Evolutionary conservation across 1,140 invertebrate species (phyloP).

Genomic region (Lucilia cuprina): DNA sequence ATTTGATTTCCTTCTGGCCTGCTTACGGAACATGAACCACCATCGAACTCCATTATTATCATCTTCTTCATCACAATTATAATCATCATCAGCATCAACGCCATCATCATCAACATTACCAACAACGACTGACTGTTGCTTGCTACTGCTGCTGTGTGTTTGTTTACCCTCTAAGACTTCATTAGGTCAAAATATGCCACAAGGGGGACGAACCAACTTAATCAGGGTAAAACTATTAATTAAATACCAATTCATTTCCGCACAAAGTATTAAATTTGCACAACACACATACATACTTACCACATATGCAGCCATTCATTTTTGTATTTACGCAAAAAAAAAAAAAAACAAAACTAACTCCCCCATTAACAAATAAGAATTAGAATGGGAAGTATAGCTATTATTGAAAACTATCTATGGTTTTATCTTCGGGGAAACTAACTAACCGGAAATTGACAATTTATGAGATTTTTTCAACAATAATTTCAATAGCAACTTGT

Average conservation of each 20-base stretch:
- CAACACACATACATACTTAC: not conserved
- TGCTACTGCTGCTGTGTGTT: not conserved
- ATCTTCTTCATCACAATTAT: slow-evolving; percentile 16
- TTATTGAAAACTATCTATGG: not conserved
- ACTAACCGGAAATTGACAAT: too few relatives aligned
- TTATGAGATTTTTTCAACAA: too few relatives aligned
- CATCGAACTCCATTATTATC: slow-evolving; percentile 42
- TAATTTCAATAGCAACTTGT: too few relatives aligned
- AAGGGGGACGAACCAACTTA: slow-evolving; percentile 51
- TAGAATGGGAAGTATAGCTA: slow-evolving; percentile 1
- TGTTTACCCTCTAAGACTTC: slow-evolving; percentile 46
- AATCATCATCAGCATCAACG: slow-evolving; percentile 17
- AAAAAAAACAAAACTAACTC: not conserved
- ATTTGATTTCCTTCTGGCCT: slow-evolving; percentile 57
- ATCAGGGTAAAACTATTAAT: slow-evolving; percentile 63
- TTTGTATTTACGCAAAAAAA: not conserved
- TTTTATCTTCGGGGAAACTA: not conserved
- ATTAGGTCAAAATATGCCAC: slow-evolving; percentile 57
- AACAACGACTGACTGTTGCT: slow-evolving; percentile 19
- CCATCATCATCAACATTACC: not conserved
- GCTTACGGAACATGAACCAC: slow-evolving; percentile 46
- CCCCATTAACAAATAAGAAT: slow-evolving; percentile 11
- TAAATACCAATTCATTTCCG: slow-evolving; percentile 63
- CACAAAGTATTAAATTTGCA: slow-evolving; percentile 38
- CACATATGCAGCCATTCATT: slow-evolving; percentile 14